These are phyloP conservation scores for Cheilinus undulatus DNA, from an alignment of 2,113 vertebrate genomes.

Conservation along the genomic window DNA sequence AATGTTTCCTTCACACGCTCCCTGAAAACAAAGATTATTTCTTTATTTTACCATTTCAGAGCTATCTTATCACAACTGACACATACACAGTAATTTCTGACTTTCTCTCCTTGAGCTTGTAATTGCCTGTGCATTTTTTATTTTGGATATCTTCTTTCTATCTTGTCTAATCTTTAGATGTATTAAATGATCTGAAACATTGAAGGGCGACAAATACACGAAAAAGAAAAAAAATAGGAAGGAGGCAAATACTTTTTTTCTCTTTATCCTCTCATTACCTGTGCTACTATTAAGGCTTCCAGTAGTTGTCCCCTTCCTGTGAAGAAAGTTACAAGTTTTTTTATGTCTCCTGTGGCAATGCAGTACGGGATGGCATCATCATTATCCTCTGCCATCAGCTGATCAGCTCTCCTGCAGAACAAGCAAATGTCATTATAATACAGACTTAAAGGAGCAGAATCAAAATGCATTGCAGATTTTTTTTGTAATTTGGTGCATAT, in stretches of 20 bases:
- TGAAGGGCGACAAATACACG: too few species aligned
- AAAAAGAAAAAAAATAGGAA: background rate
- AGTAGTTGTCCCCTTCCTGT: conserved; percentile 92
- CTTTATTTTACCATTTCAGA: background rate
- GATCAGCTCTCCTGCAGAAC: conserved; percentile 91
- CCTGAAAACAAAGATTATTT: conserved; percentile 76
- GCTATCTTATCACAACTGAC: background rate
- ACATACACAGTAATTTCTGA: too few species aligned
- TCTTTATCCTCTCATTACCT: conserved; percentile 86
- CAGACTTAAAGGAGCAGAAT: background rate
- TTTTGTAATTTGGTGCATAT: too few species aligned
- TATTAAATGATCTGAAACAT: too few species aligned
- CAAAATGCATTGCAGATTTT: too few species aligned
- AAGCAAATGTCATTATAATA: background rate
- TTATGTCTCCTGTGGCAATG: conserved; percentile 92
- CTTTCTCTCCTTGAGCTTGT: too few species aligned
- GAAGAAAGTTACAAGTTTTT: conserved; percentile 92
- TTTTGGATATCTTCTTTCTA: too few species aligned
- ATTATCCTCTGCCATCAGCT: conserved; percentile 95
- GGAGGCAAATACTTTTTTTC: too few species aligned
- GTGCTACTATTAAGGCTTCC: conserved; percentile 92
- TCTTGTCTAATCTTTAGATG: too few species aligned
- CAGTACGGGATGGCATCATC: conserved; percentile 95
- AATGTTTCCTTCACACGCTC: conserved; percentile 95
- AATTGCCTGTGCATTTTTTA: too few species aligned